These are phyloP conservation scores for Theretra japonica DNA, from an alignment of 2,888 invertebrate genomes.

Conservation along the genomic window DNA sequence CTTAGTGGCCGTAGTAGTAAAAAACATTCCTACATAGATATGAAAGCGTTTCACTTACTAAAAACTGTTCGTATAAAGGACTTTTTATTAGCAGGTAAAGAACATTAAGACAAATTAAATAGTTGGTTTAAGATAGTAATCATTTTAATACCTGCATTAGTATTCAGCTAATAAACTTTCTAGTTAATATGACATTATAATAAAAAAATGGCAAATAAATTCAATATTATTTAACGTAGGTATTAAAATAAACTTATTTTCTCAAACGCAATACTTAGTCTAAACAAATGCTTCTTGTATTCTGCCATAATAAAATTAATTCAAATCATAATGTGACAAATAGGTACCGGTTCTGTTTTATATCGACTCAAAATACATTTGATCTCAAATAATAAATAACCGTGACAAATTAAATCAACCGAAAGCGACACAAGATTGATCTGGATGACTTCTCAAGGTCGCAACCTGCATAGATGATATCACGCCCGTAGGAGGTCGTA, in stretches of 20 bases:
- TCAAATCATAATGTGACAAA: neutral
- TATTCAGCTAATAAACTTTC: neutral
- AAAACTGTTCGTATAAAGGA: constrained; percentile 31
- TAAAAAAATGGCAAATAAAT: no score
- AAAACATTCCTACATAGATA: constrained; percentile 37
- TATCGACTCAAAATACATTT: neutral
- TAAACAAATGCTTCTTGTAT: no score
- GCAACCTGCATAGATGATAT: constrained; percentile 69
- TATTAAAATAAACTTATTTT: no score
- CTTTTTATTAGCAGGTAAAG: constrained; percentile 11
- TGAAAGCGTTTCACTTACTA: constrained; percentile 32
- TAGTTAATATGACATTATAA: no score
- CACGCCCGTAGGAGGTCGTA: constrained; percentile 58
- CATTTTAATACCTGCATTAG: neutral
- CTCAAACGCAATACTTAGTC: no score
- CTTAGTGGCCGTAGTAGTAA: constrained; percentile 32
- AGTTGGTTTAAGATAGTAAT: neutral
- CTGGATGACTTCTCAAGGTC: constrained; percentile 69
- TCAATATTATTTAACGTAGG: no score
- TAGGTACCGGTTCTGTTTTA: no score
- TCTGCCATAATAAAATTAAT: no score
- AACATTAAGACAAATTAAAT: neutral
- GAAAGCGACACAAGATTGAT: constrained; percentile 39
- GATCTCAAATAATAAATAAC: constrained; percentile 41
- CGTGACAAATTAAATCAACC: constrained; percentile 61